Percentiles rank a stretch among this genome's conserved stretches.
Conservation (phyloP, 2,797 vertebrate genomes). For the Tauraco hartlaubi region DNA sequence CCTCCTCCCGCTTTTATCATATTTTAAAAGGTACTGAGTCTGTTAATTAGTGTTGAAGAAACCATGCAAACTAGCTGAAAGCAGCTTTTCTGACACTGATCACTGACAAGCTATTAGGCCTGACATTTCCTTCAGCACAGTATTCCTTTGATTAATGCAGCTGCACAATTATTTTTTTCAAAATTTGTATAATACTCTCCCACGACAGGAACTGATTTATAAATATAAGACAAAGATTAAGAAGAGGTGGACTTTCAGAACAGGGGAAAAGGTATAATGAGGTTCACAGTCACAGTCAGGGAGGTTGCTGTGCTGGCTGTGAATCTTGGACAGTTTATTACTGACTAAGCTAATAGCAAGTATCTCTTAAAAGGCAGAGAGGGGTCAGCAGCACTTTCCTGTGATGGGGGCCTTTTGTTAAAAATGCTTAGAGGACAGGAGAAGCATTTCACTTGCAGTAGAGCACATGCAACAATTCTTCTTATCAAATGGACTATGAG, state of each 20-base stretch:
- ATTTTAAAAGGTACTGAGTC: neutral
- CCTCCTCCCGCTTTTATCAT: neutral
- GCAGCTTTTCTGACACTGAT: constrained; percentile 47
- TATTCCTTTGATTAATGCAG: constrained; percentile 62
- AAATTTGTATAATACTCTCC: constrained; percentile 1
- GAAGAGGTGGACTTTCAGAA: neutral
- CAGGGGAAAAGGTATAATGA: neutral
- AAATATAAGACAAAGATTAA: constrained; percentile 52
- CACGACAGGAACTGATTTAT: constrained; percentile 22
- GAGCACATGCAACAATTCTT: neutral
- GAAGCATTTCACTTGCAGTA: neutral
- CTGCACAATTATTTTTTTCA: neutral
- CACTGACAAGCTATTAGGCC: constrained; percentile 39
- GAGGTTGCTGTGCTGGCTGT: neutral
- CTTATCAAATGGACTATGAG: neutral
- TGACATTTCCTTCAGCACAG: constrained; percentile 57
- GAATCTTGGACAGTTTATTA: neutral
- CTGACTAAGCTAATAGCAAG: neutral
- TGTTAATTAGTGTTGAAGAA: constrained; percentile 47
- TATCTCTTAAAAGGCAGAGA: neutral
- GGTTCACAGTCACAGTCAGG: neutral
- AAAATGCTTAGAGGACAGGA: neutral
- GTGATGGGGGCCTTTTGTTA: neutral
- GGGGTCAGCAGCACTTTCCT: neutral
- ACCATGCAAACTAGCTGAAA: constrained; percentile 36